Conservation (phyloP, 2,888 invertebrate genomes). For the Caenorhabditis wallacei region DNA sequence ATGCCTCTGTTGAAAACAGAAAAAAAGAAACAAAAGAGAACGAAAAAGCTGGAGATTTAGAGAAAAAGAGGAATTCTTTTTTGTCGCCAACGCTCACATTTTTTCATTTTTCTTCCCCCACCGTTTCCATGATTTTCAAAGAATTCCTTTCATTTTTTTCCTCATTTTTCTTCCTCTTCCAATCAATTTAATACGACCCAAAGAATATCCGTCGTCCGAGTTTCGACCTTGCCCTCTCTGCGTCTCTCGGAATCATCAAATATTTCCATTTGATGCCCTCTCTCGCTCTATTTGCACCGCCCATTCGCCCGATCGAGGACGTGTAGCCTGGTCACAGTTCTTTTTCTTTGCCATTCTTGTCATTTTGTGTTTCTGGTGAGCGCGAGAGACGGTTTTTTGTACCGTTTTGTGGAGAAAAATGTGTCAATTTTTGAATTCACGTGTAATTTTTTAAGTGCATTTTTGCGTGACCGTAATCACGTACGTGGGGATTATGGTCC, state of each 20-base stretch:
- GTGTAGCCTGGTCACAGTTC: slow-evolving; percentile 55
- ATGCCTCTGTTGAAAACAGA: not conserved
- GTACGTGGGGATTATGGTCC: not conserved
- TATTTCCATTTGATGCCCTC: slow-evolving; percentile 45
- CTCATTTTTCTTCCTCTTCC: too few species aligned
- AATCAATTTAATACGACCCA: slow-evolving; percentile 34
- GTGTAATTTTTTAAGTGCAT: slow-evolving; percentile 11
- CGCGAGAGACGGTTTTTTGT: not conserved
- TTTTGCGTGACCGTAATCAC: slow-evolving; percentile 34
- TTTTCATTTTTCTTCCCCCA: not conserved
- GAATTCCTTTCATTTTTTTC: not conserved
- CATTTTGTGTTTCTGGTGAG: slow-evolving; percentile 24
- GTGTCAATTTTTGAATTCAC: slow-evolving; percentile 4
- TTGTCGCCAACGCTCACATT: slow-evolving; percentile 13
- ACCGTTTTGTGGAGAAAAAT: not conserved
- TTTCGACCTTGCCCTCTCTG: slow-evolving; percentile 60
- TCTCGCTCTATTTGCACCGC: slow-evolving; percentile 60
- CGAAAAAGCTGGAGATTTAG: slow-evolving; percentile 3
- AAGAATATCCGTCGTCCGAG: slow-evolving; percentile 47
- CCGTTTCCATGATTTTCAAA: slow-evolving; percentile 2
- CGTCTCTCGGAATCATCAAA: slow-evolving; percentile 28
- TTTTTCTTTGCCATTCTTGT: slow-evolving; percentile 38
- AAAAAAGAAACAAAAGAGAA: not conserved
- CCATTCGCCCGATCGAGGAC: slow-evolving; percentile 51
- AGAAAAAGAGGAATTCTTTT: slow-evolving; percentile 6